Conservation (phyloP, 2,888 invertebrate species). For the Scaptomyza reducta region DNA sequence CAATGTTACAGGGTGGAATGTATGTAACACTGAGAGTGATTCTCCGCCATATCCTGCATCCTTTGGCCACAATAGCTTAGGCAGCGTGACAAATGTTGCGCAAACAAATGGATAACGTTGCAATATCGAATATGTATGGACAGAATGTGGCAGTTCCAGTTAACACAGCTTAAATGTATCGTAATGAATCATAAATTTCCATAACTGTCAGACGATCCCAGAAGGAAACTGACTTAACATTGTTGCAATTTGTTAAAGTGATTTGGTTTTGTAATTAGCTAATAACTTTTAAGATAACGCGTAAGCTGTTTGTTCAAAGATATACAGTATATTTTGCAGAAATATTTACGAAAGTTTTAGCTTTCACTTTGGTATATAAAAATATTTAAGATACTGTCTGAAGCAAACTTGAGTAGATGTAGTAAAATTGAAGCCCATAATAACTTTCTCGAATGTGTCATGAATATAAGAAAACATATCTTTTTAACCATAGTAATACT, state of each 20-base stretch:
- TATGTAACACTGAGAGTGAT: slow-evolving; percentile 51
- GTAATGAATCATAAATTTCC: slow-evolving; percentile 76
- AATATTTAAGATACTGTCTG: background rate
- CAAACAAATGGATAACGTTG: slow-evolving; percentile 75
- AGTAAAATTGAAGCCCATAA: background rate
- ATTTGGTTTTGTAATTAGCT: slow-evolving; percentile 53
- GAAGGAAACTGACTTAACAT: slow-evolving; percentile 37
- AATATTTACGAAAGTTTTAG: background rate
- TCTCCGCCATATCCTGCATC: slow-evolving; percentile 36
- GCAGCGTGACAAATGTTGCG: slow-evolving; percentile 77
- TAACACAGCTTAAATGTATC: slow-evolving; percentile 44
- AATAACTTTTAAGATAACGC: slow-evolving; percentile 27
- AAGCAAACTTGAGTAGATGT: too few species aligned
- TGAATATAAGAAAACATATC: background rate
- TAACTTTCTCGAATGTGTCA: background rate
- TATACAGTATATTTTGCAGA: background rate
- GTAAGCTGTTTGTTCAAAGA: background rate
- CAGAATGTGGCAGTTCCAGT: slow-evolving; percentile 33
- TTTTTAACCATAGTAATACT: background rate
- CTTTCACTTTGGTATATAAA: background rate
- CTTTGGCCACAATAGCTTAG: slow-evolving; percentile 25
- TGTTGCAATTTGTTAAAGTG: slow-evolving; percentile 50
- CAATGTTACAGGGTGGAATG: slow-evolving; percentile 60
- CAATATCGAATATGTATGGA: slow-evolving; percentile 21
- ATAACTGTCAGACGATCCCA: slow-evolving; percentile 67